phyloP scores from a whole-genome alignment of 2,797 vertebrate species.

The Peromyscus attwateri region DNA sequence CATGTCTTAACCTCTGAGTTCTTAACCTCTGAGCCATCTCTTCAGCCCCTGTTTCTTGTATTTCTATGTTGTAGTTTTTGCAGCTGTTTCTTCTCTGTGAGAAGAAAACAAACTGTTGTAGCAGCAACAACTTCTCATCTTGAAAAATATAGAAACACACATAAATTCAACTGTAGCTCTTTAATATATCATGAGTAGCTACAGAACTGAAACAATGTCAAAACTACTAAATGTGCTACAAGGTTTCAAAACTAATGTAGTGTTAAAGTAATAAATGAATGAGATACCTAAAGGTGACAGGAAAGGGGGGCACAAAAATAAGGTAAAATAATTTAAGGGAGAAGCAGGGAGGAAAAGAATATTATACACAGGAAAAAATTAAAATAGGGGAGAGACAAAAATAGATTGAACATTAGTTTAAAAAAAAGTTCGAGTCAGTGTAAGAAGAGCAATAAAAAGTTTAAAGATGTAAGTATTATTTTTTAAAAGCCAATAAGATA shows the following conservation, averaged over 20 bases:
- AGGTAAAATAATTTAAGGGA: neutral
- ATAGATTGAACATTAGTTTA: neutral
- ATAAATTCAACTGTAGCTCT: neutral
- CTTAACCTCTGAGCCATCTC: too few relatives aligned
- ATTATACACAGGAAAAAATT: neutral
- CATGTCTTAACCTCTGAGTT: too few relatives aligned
- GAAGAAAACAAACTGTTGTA: neutral
- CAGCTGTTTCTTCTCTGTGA: neutral
- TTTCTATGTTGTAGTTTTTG: neutral
- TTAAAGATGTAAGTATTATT: neutral
- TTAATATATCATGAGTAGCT: neutral
- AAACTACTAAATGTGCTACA: neutral
- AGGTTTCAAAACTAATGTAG: neutral
- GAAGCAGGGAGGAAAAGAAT: neutral
- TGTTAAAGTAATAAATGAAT: neutral
- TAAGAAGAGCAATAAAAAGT: neutral
- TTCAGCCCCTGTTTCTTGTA: neutral
- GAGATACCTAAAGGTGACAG: neutral
- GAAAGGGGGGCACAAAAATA: neutral
- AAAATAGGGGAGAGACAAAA: neutral
- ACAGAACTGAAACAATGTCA: neutral
- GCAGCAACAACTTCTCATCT: neutral
- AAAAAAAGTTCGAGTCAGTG: neutral
- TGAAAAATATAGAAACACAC: neutral
- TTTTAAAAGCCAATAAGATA: neutral